A percentile compares a stretch with the other conserved stretches of the same genome.
Conservation (phyloP, 1,140 invertebrate species). For the Hycleus phaleratus region DNA sequence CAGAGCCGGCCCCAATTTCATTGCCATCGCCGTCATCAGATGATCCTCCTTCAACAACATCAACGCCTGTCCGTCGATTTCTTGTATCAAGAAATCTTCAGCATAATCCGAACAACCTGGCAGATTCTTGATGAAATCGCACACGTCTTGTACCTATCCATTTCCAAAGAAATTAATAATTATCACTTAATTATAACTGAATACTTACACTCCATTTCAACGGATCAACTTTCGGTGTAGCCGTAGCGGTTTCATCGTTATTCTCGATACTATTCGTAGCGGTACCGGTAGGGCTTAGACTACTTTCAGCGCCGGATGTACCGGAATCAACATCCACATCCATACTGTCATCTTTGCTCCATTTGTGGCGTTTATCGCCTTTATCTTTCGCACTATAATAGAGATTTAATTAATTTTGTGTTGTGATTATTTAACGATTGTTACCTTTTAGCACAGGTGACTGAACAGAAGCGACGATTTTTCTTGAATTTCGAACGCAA, state of each 20-base stretch:
- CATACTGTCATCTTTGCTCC: slow-evolving; percentile 40
- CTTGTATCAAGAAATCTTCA: slow-evolving; percentile 89
- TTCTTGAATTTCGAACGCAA: slow-evolving; percentile 65
- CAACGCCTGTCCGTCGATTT: slow-evolving; percentile 92
- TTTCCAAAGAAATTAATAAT: slow-evolving; percentile 2
- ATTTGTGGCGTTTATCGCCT: slow-evolving; percentile 36
- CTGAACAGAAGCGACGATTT: slow-evolving; percentile 71
- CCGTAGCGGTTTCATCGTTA: slow-evolving; percentile 37
- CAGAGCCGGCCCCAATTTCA: slow-evolving; percentile 89
- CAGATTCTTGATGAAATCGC: slow-evolving; percentile 78
- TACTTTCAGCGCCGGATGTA: slow-evolving; percentile 41
- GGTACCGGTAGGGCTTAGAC: slow-evolving; percentile 35
- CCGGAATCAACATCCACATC: slow-evolving; percentile 45
- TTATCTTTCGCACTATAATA: slow-evolving; percentile 31
- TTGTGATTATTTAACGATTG: slow-evolving; percentile 6
- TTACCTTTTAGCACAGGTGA: slow-evolving; percentile 62
- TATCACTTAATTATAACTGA: slow-evolving; percentile 1
- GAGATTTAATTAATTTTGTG: slow-evolving; percentile 1
- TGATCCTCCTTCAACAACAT: slow-evolving; percentile 93
- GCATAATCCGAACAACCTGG: slow-evolving; percentile 88
- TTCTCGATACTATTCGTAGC: slow-evolving; percentile 27
- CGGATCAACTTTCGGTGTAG: slow-evolving; percentile 53
- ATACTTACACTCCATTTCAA: slow-evolving; percentile 65
- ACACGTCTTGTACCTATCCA: slow-evolving; percentile 60
- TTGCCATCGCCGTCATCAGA: slow-evolving; percentile 87